A percentile compares a stretch with the other conserved stretches of the same genome.
Evolutionary conservation across 1,140 invertebrate species (phyloP).

Genomic region (Hylaeus anthracinus): DNA sequence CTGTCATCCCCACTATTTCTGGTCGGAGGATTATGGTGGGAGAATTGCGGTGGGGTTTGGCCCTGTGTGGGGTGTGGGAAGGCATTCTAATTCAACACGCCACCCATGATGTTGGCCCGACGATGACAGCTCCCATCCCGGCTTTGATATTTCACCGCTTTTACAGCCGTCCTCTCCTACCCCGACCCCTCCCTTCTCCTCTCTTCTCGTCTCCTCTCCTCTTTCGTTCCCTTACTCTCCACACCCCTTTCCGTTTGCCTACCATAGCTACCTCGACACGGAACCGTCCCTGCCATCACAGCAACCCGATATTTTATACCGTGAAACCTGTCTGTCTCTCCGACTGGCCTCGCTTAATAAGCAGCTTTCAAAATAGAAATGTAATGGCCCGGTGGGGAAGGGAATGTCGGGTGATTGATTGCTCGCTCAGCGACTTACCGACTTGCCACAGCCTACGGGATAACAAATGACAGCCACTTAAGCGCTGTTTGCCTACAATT

Average conservation of each 20-base stretch:
- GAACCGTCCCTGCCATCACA: constrained; percentile 67
- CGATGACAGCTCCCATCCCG: constrained; percentile 84
- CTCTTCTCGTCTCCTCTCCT: constrained; percentile 54
- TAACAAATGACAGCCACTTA: constrained; percentile 82
- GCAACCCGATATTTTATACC: constrained; percentile 81
- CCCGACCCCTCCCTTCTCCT: constrained; percentile 50
- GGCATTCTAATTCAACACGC: constrained; percentile 83
- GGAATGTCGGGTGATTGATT: constrained; percentile 79
- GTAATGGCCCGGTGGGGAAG: constrained; percentile 77
- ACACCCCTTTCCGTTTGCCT: constrained; percentile 29
- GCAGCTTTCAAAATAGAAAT: constrained; percentile 82
- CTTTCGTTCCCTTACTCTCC: constrained; percentile 3
- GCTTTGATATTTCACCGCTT: constrained; percentile 83
- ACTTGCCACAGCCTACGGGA: constrained; percentile 74
- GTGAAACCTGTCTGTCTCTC: constrained; percentile 81
- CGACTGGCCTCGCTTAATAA: constrained; percentile 80
- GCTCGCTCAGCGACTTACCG: constrained; percentile 80
- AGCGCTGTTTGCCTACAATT: constrained; percentile 81
- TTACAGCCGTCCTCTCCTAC: constrained; percentile 75
- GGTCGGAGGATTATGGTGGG: constrained; percentile 60
- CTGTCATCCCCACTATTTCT: constrained; percentile 48
- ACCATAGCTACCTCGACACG: constrained; percentile 61
- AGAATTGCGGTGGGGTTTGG: constrained; percentile 65
- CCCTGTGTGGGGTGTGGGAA: constrained; percentile 72
- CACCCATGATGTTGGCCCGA: constrained; percentile 85